Conservation (phyloP, 64 coral and sea anemone species). For the Actinia equina region DNA sequence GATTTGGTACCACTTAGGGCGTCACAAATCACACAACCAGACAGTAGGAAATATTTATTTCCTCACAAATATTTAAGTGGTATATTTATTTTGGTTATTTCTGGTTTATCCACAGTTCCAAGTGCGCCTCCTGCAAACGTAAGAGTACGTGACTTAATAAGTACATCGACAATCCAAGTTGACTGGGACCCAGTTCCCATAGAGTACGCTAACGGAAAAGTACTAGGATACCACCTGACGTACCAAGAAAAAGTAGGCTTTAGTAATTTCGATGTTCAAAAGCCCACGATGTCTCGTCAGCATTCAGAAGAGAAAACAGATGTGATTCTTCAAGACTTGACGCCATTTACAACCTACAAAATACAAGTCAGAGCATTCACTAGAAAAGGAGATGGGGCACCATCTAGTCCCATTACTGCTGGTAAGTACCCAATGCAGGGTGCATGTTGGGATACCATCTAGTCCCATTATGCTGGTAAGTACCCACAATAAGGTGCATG, state of each 20-base stretch:
- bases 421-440: not conserved
- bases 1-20: too few relatives aligned
- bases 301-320: not conserved
- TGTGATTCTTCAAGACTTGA: not conserved
- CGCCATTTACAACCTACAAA: not conserved
- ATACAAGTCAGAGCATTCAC: slow-evolving; percentile 21
- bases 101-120: slow-evolving; percentile 11
- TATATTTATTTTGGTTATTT: too few relatives aligned
- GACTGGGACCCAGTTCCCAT: slow-evolving; percentile 15
- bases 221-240: slow-evolving; percentile 17
- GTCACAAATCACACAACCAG: too few relatives aligned
- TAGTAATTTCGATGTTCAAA: not conserved
- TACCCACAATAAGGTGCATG: not conserved
- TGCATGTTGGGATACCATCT: too few relatives aligned
- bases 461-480: slow-evolving; percentile 10
- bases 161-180: not conserved
- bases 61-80: too few relatives aligned
- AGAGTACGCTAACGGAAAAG: not conserved
- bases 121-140: not conserved
- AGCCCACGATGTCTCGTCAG: not conserved
- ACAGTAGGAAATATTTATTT: too few relatives aligned
- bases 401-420: not conserved
- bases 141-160: not conserved
- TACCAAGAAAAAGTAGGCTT: not conserved
- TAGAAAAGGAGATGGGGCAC: not conserved